Evolutionary conservation across 2,888 invertebrate species (phyloP), one percentile per base, ranked within the genome.

Genomic region (Drosophila heteroneura): DNA sequence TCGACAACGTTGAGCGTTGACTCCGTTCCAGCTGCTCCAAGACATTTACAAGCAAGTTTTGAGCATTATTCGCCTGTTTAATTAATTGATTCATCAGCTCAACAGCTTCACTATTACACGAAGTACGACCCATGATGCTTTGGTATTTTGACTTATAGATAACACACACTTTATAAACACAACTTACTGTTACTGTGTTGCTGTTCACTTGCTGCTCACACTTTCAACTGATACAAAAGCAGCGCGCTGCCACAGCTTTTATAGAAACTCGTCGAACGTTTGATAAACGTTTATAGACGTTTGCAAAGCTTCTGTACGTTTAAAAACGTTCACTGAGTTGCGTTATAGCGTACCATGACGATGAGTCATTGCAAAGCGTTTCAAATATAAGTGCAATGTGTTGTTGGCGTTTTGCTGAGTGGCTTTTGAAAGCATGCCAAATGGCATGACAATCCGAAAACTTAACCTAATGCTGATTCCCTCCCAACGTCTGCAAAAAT

Each of bases 361-460:
- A 64, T 78, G 78, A 70, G 54, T 75, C 74, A 78, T 61, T 32
- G 10, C 33, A 26, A 54, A 59, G 9, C 30, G 26, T 47, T 60
- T 60, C 33, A 65, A 49, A 61, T 57, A 80, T 69, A 70, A 74
- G 63, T 71, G 65, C 65, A 79, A 78, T 83, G 64, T 68, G 44
- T 33, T 68, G 44, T 37, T 54, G 41, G 56, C 39, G 53, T 41
- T 67, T 61, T 64, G 52, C 57, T 67, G 58, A 53, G 66, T 53
- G 61, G 30, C 47, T 54, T 65, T 59, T 37, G 60, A 79, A 79
- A 79, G 64, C 76, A 79, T 76, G 65, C 53, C 69, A 70, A 66
- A 58, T 63, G 58, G 69, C 73, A 73, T 79, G 79, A 73, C 70
- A 75, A 68, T 52, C 37, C 44, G 66, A 57, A 79, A 77, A 69